Base-by-base conservation (phyloP, 1,140 invertebrate species). In the Nasonia vitripennis region DNA sequence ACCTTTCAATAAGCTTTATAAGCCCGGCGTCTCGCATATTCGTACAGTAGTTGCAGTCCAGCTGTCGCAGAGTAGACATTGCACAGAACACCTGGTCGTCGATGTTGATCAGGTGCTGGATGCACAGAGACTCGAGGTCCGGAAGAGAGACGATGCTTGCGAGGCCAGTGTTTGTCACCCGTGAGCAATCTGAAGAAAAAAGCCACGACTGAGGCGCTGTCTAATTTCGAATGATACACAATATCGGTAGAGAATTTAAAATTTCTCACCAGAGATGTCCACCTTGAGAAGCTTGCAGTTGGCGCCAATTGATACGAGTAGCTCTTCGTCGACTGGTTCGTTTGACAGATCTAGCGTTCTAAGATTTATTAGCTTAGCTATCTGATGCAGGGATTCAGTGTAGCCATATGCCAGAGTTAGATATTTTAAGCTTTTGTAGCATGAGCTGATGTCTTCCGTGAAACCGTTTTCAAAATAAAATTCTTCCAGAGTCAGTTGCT, bases 281-380 rank as follows among this genome's bases (percentile, higher is more conserved):
- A 83, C 41, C 62, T 31, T 41, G 62, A 83, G 62, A 27, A 41
- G 55, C n/a, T 77, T 83, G n/a, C 81, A 83, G 12, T 83, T 62
- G 9, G 51, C 55, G 5, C 31, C 81, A 10, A 83, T 68, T 23
- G 27, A 14, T 11, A 77, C 37, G 20, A 83, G 74, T 68, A 78
- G 23, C 5, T 55, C 6, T 14, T 84, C 83, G n/a, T 84, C 27
- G 31, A 84, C 83, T 7, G 68, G 14, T 12, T n/a, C 20, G 78
- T 78, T 31, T 34, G 68, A 48, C 1, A 84, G 17, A 71, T 84
- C 67, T 37, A 84, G 34, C 20, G 0, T 23, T 27, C 62, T 37
- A 27, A 83, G 73, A 77, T 67, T 77, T 2, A 0, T 68, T 9
- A 83, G 11, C 6, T 55, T 77, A 41, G 51, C 6, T 77, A 83